Evolutionary conservation across 2,797 vertebrate species (phyloP).

Genomic region (Limnodromus scolopaceus): DNA sequence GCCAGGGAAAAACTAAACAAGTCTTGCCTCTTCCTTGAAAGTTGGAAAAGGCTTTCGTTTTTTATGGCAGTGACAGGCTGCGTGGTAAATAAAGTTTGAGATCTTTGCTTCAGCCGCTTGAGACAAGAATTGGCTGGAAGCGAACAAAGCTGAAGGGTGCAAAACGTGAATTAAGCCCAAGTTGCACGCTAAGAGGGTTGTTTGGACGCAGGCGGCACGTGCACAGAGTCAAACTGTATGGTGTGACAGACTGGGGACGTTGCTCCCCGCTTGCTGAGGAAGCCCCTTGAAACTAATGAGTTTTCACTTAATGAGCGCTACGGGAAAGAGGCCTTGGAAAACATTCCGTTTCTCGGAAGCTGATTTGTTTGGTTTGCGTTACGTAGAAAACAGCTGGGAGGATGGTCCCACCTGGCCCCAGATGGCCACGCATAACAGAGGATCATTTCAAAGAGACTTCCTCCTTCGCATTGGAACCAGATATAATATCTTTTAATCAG

Average conservation of each 20-base stretch:
- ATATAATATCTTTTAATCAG: neutral
- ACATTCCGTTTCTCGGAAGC: neutral
- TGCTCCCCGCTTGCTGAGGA: neutral
- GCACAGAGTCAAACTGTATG: fast-evolving
- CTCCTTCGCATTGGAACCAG: neutral
- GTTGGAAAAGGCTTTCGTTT: conserved; percentile 24
- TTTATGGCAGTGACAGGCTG: conserved; percentile 47
- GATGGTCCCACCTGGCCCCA: neutral
- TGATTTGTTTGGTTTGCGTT: neutral
- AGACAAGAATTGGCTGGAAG: neutral
- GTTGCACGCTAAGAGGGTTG: neutral
- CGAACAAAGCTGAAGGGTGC: conserved; percentile 39
- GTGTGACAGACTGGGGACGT: too few relatives aligned
- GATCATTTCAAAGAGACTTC: neutral
- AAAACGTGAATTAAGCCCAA: conserved; percentile 28
- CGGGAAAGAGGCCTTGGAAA: neutral
- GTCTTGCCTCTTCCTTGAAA: conserved; percentile 36
- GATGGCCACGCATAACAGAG: neutral
- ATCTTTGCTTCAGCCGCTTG: conserved; percentile 42
- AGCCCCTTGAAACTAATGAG: neutral
- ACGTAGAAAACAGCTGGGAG: neutral
- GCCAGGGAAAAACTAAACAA: neutral
- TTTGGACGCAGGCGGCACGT: neutral
- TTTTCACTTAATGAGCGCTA: neutral
- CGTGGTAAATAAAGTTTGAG: conserved; percentile 47